Base-by-base conservation (phyloP, 35 echinoderm and acorn worm genomes). In the Ophiothrix spiculata region DNA sequence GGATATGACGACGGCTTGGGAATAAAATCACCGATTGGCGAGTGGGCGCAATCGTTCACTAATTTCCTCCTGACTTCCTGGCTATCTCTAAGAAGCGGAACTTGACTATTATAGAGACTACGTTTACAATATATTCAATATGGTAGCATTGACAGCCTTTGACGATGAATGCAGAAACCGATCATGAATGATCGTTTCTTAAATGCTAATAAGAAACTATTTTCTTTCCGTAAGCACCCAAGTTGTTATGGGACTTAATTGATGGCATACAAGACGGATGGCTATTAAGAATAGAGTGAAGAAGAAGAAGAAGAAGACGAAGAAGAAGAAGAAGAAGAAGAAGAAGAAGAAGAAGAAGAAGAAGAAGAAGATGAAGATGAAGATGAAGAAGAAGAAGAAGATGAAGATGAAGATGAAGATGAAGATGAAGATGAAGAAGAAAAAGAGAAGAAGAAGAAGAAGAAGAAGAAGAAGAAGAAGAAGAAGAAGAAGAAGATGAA, bases 141-240 rank as follows among this genome's bases (percentile, higher is more conserved):
- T 15, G 29, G 60, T n/a, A 15, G 60, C 60, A 15, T n/a, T 69
- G 60, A 69, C 60, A 69, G 29, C 16, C 3, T 49, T n/a, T 69
- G 60, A 69, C 60, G 29, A 69, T 69, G 25, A 15, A 1, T n/a
- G 60, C 25, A 15, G 17, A n/a, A n/a, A n/a, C n/a, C 60, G 60
- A 69, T 69, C 60, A 69, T 69, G 29, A 69, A 10, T 69, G 60
- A 69, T 69, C 60, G 60, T 69, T 28, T 69, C 60, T 25, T 69
- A 69, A 69, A 69, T 28, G 29, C 60, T 69, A 69, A 69, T 69
- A 69, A 69, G 60, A 69, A 69, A 69, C 29, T 25, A 69, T 69
- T 69, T 69, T 28, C 60, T 69, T 69, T 69, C 60, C 60, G 8
- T 69, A 28, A 69, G 60, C 60, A 69, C 60, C n/a, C n/a, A n/a